Base-by-base conservation (phyloP, 2,113 vertebrate species). In the Perca flavescens region DNA sequence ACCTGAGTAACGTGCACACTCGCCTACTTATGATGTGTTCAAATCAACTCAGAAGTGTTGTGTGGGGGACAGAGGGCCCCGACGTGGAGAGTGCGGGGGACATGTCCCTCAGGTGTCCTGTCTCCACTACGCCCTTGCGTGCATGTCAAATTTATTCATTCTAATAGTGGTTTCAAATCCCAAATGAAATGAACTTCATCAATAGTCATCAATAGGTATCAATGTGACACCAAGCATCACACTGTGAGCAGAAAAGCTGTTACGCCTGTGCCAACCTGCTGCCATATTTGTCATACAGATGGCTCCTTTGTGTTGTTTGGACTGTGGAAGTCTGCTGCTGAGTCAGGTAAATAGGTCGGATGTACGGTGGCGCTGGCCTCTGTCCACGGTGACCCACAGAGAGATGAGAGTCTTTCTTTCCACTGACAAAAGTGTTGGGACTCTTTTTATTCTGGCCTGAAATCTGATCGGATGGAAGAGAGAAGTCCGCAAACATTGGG, bases 331-430 rank as follows among this genome's bases (percentile, higher is more conserved):
- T 79, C 71, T 78, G 86, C 87, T 86, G 83, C 83, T 74, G 77
- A 86, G 58, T 91, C 81, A 87, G 88, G 82, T 90, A 94, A 93
- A 89, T 83, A 86, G 92, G 91, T 91, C 79, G 80, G 76, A 88
- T 86, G 79, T 80, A 63, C 84, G 73, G 85, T 88, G 83, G 72
- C 25, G 70, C 73, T 84, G 88, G 86, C 82, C 67, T 90, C 81
- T 56, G 88, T 87, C 89, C 86, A 93, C 82, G 88, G 77, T 87
- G 90, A 91, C 74, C 89, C 80, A 90, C 91, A 91, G 91, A 93
- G 90, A 93, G 92, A 94, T 88, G 88, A 83, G 85, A 93, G 79
- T 93, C 92, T 94, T 93, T 94, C 93, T 92, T 83, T 87, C 80
- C 67, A 62, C 61, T 89, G 80, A 93, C 94, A 94, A 94, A 93